These are phyloP conservation scores for Octonoba sinensis DNA, from an alignment of 2,888 invertebrate species.

Conservation along the genomic window DNA sequence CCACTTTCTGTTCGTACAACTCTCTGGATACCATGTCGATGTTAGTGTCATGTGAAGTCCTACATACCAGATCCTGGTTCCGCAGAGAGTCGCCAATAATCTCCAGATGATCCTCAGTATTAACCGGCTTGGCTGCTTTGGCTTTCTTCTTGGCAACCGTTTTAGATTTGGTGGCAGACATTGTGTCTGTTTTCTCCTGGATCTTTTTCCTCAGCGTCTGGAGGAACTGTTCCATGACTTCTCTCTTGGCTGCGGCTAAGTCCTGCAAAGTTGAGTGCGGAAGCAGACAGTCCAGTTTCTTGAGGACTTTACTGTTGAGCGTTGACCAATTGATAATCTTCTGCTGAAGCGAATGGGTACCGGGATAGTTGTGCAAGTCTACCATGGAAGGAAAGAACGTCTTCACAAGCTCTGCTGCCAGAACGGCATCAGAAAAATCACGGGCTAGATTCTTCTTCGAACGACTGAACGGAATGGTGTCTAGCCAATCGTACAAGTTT, in stretches of 20 bases:
- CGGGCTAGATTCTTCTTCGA: slow-evolving; percentile 19
- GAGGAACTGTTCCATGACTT: slow-evolving; percentile 28
- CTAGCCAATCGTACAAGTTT: slow-evolving; percentile 46
- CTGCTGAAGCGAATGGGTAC: slow-evolving; percentile 10
- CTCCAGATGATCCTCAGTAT: not conserved
- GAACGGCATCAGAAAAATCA: slow-evolving; percentile 24
- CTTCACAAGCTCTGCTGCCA: slow-evolving; percentile 33
- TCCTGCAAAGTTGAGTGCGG: slow-evolving; percentile 25
- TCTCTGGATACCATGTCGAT: slow-evolving; percentile 22
- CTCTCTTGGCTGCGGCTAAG: slow-evolving; percentile 18
- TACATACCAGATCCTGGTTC: not conserved
- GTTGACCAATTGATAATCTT: slow-evolving; percentile 38
- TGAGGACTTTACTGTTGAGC: slow-evolving; percentile 30
- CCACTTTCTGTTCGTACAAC: slow-evolving; percentile 24
- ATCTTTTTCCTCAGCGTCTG: slow-evolving; percentile 29
- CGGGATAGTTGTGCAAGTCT: slow-evolving; percentile 41
- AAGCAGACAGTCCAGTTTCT: slow-evolving; percentile 25
- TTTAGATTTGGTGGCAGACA: too few relatives aligned
- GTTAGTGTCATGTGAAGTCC: not conserved
- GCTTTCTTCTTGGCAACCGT: not conserved
- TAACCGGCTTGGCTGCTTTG: not conserved
- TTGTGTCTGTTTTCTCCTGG: slow-evolving; percentile 2
- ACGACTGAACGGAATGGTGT: slow-evolving; percentile 28
- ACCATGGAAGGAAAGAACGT: slow-evolving; percentile 29
- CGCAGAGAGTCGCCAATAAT: not conserved